Percentiles rank a stretch among this genome's conserved stretches.
phyloP scores from a whole-genome alignment of 2,113 vertebrate species.

The Hydrolagus affinis region DNA sequence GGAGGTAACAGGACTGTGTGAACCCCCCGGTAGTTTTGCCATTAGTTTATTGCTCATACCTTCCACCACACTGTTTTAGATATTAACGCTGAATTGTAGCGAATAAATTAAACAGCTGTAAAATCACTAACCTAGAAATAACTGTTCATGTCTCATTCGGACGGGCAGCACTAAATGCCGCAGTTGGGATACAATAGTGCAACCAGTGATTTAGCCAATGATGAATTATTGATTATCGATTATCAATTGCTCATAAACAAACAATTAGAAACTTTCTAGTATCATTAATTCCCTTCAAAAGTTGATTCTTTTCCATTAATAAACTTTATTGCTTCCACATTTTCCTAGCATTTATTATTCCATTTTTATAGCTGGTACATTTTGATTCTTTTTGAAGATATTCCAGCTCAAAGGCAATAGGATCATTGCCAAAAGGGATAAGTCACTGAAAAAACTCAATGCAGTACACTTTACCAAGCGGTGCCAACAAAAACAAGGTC shows the following conservation, averaged over 20 bases:
- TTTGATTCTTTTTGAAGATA: not conserved
- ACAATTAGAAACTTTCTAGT: too few species aligned
- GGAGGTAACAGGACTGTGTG: too few species aligned
- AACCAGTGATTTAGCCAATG: not conserved
- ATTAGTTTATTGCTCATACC: too few species aligned
- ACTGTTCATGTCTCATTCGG: not conserved
- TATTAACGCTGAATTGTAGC: not conserved
- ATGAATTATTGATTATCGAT: not conserved
- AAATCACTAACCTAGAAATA: slow-evolving; percentile 13
- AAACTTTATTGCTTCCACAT: slow-evolving; percentile 13
- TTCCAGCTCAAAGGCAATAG: slow-evolving; percentile 21
- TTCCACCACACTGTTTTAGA: not conserved
- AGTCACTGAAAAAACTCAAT: not conserved
- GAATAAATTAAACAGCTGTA: not conserved
- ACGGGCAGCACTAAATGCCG: not conserved
- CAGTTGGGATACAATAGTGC: not conserved
- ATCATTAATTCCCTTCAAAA: slow-evolving; percentile 1
- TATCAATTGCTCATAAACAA: too few species aligned
- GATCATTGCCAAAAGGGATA: not conserved
- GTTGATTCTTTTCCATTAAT: not conserved
- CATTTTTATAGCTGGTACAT: not conserved
- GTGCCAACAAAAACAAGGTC: not conserved
- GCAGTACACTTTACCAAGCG: not conserved
- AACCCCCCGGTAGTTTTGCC: too few species aligned
- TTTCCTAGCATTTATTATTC: slow-evolving; percentile 21